Evolutionary conservation across 2,888 invertebrate species (phyloP).

Genomic region (Drosophila demipolita): DNA sequence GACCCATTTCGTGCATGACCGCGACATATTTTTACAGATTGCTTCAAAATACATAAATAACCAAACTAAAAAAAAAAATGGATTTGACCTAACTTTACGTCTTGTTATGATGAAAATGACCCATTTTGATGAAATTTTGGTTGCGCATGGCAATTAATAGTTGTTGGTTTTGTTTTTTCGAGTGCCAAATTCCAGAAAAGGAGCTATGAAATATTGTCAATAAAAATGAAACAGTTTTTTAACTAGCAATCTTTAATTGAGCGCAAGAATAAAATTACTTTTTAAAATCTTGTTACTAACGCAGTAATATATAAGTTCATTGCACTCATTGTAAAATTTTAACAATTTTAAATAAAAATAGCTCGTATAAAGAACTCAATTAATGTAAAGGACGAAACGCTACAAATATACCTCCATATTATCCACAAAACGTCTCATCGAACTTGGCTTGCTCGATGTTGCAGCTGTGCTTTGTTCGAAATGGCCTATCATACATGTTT

Average conservation of each 20-base stretch:
- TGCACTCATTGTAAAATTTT: background rate
- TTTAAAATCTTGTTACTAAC: background rate
- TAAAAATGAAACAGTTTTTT: background rate
- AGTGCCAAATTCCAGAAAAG: background rate
- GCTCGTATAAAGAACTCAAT: background rate
- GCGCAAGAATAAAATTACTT: background rate
- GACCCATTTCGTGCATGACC: slow-evolving; percentile 53
- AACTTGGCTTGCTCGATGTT: slow-evolving; percentile 28
- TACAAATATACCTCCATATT: background rate
- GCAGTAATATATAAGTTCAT: background rate
- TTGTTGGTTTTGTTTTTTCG: background rate
- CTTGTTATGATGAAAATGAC: slow-evolving; percentile 28
- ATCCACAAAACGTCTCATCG: background rate
- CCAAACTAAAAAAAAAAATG: slow-evolving; percentile 33
- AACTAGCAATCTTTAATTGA: background rate
- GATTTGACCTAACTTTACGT: slow-evolving; percentile 35
- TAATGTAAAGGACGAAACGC: background rate
- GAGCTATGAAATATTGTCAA: background rate
- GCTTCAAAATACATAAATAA: slow-evolving; percentile 33
- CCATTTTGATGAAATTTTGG: slow-evolving; percentile 14
- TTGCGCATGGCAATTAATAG: slow-evolving; percentile 3
- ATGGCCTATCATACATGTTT: slow-evolving; percentile 3
- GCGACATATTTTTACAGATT: slow-evolving; percentile 37
- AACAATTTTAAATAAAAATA: background rate
- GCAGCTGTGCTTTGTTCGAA: background rate